Percentiles rank a stretch among this genome's conserved stretches.
Conservation (phyloP, 2,113 vertebrate species). For the Podiceps cristatus region DNA sequence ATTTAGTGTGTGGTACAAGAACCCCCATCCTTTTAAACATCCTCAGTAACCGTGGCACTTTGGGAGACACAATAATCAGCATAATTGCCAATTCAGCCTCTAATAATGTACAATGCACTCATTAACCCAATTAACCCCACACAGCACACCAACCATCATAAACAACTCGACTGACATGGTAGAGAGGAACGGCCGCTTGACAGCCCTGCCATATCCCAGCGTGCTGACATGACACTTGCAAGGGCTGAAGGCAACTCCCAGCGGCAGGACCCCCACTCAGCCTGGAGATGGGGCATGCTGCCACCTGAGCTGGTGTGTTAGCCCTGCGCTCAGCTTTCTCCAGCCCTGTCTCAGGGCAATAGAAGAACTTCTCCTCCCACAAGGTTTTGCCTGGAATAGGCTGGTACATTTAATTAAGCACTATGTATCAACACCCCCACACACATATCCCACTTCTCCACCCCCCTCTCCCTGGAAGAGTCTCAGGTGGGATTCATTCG, state of each 20-base stretch:
- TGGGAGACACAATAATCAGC: constrained; percentile 29
- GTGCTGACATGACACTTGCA: not conserved
- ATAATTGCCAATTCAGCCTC: constrained; percentile 48
- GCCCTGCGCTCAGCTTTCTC: not conserved
- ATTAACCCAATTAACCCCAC: constrained; percentile 62
- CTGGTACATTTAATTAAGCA: constrained; percentile 40
- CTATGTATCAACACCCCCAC: not conserved
- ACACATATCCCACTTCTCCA: not conserved
- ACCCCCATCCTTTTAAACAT: not conserved
- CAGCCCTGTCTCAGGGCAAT: not conserved
- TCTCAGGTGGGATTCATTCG: constrained; percentile 51
- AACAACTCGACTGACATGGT: not conserved
- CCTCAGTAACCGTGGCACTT: not conserved
- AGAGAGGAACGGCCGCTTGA: not conserved
- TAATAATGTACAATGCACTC: constrained; percentile 10
- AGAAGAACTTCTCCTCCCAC: not conserved
- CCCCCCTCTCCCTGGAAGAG: not conserved
- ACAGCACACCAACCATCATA: constrained; percentile 20
- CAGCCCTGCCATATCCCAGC: not conserved
- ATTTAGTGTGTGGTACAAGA: not conserved
- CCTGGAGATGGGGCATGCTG: not conserved
- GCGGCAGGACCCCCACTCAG: not conserved
- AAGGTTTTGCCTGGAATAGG: not conserved
- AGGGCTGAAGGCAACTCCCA: constrained; percentile 26
- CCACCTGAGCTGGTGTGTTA: not conserved